Conservation (phyloP, 2,113 vertebrate genomes). For the Vulpes vulpes region DNA sequence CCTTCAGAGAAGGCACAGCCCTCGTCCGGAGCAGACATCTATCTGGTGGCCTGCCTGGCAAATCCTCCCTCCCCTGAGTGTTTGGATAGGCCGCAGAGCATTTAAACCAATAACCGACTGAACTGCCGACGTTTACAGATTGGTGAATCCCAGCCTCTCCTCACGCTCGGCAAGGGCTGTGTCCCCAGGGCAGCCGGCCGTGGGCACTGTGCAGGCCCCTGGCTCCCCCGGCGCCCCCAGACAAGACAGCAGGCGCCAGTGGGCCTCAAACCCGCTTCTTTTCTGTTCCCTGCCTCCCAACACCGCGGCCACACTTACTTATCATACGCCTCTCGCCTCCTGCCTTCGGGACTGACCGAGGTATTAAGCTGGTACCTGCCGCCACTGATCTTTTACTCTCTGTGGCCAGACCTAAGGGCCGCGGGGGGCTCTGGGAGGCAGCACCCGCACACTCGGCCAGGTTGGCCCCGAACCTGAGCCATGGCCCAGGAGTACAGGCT, state of each 20-base stretch:
- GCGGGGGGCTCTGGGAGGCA: neutral
- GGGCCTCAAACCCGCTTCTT: neutral
- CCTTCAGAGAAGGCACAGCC: neutral
- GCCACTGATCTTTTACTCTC: too few relatives aligned
- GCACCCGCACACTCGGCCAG: neutral
- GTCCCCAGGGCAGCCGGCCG: neutral
- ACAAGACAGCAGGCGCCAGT: neutral
- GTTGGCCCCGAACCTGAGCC: neutral
- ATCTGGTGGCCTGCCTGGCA: rapidly evolving
- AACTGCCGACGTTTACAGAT: neutral
- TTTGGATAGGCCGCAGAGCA: rapidly evolving
- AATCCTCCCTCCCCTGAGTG: neutral
- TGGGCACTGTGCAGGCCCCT: neutral
- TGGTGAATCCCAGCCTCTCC: neutral
- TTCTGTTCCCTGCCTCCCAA: neutral
- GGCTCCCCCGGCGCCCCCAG: rapidly evolving
- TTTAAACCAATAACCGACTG: neutral
- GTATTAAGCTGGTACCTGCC: rapidly evolving
- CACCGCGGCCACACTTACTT: neutral
- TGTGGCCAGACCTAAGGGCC: neutral
- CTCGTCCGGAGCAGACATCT: neutral
- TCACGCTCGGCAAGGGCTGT: neutral
- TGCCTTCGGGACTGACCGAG: neutral
- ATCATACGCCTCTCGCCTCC: neutral
- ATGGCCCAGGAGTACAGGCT: neutral